Conservation (phyloP, 2,113 vertebrate species). For the Cranoglanis bouderius region DNA sequence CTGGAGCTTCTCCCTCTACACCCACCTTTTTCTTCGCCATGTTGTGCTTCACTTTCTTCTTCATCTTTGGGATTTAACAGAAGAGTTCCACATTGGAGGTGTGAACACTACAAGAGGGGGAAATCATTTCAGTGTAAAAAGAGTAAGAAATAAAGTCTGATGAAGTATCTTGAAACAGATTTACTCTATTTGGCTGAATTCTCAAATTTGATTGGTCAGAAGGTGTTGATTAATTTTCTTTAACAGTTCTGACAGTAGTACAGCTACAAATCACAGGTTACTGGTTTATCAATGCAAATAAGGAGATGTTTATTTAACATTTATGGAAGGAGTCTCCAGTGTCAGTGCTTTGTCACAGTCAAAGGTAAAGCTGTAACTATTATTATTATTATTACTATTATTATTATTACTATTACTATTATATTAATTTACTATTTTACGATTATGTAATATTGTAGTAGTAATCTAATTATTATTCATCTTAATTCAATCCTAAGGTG, state of each 20-base stretch:
- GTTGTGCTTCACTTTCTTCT: conserved; percentile 60
- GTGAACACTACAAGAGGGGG: neutral
- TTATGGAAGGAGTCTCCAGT: neutral
- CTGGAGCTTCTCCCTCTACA: neutral
- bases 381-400: neutral
- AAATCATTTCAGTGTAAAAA: conserved; percentile 1
- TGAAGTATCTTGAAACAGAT: neutral
- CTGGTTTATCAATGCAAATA: neutral
- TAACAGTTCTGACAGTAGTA: neutral
- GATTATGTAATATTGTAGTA: neutral
- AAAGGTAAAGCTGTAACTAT: neutral
- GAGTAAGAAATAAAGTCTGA: neutral
- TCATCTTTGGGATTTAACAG: conserved; percentile 58
- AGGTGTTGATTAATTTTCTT: neutral
- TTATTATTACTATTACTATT: neutral
- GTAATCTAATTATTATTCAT: neutral
- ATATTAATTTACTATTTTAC: neutral
- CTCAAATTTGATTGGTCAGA: neutral
- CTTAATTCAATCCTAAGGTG: neutral
- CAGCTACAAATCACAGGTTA: neutral
- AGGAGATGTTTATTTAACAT: neutral
- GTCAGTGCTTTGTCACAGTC: neutral
- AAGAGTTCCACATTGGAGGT: neutral
- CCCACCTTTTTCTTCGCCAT: conserved; percentile 49
- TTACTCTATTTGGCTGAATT: neutral